These are phyloP conservation scores for Rhagonycha lutea DNA, from an alignment of 2,888 invertebrate species.

Conservation along the genomic window DNA sequence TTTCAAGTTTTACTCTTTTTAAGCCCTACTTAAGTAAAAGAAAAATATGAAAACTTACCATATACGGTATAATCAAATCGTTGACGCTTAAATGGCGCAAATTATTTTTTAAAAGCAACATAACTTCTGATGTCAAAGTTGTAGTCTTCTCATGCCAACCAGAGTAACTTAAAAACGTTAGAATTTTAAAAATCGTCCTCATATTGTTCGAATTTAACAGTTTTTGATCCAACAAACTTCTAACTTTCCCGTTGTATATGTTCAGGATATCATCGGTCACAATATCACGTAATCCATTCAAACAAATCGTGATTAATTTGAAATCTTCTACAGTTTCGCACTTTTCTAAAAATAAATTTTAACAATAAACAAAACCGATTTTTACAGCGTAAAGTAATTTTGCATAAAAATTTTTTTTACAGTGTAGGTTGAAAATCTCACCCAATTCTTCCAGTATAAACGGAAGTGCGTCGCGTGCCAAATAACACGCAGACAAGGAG, in stretches of 20 bases:
- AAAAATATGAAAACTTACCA: slow-evolving; percentile 42
- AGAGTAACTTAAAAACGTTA: slow-evolving; percentile 55
- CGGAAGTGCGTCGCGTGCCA: slow-evolving; percentile 52
- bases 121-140: slow-evolving; percentile 48
- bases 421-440: slow-evolving; percentile 34
- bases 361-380: neutral
- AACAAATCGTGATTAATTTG: slow-evolving; percentile 55
- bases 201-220: slow-evolving; percentile 41
- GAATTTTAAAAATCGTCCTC: slow-evolving; percentile 45
- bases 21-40: too few species aligned
- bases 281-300: slow-evolving; percentile 53
- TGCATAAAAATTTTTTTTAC: neutral
- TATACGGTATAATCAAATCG: slow-evolving; percentile 52
- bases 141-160: slow-evolving; percentile 55
- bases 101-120: slow-evolving; percentile 50
- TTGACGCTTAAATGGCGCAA: slow-evolving; percentile 49
- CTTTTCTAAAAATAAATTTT: slow-evolving; percentile 41
- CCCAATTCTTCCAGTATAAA: slow-evolving; percentile 50
- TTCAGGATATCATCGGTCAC: slow-evolving; percentile 50
- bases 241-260: slow-evolving; percentile 50
- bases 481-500: slow-evolving; percentile 52
- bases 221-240: slow-evolving; percentile 45
- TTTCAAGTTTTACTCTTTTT: too few species aligned
- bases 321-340: slow-evolving; percentile 52
- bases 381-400: too few species aligned